A percentile compares a stretch with the other conserved stretches of the same genome.
Conservation (phyloP, 2,888 invertebrate genomes). For the Conus canariensis region DNA sequence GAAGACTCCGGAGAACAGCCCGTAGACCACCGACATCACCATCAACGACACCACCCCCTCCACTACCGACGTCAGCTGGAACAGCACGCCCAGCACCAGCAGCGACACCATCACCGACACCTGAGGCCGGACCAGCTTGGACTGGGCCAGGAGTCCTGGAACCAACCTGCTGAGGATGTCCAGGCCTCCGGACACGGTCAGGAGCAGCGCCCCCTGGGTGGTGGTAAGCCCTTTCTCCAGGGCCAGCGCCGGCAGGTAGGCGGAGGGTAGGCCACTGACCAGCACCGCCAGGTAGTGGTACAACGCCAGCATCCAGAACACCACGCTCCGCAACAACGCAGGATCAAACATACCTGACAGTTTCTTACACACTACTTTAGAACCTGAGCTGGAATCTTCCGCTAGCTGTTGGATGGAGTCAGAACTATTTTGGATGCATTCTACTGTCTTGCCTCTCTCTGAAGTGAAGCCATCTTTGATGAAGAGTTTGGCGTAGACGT, state of each 20-base stretch:
- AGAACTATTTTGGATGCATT: neutral
- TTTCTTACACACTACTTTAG: neutral
- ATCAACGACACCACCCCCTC: neutral
- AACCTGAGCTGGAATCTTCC: neutral
- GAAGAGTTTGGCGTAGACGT: neutral
- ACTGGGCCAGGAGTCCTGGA: conserved; percentile 17
- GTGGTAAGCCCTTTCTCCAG: conserved; percentile 7
- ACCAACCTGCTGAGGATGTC: conserved; percentile 31
- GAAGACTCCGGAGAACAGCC: conserved; percentile 24
- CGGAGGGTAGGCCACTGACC: neutral
- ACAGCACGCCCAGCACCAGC: neutral
- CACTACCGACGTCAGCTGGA: conserved; percentile 1
- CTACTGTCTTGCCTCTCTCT: neutral
- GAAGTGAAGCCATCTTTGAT: neutral
- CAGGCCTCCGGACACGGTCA: conserved; percentile 21
- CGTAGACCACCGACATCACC: neutral
- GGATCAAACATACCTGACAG: neutral
- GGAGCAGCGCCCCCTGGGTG: conserved; percentile 3
- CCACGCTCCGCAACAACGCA: neutral
- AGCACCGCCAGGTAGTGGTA: neutral
- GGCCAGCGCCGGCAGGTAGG: conserved; percentile 25
- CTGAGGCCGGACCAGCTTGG: conserved; percentile 14
- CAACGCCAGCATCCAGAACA: conserved; percentile 8
- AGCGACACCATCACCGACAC: neutral
- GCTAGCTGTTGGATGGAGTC: neutral